Base-by-base conservation (phyloP, 2,113 vertebrate genomes). In the Python bivittatus region DNA sequence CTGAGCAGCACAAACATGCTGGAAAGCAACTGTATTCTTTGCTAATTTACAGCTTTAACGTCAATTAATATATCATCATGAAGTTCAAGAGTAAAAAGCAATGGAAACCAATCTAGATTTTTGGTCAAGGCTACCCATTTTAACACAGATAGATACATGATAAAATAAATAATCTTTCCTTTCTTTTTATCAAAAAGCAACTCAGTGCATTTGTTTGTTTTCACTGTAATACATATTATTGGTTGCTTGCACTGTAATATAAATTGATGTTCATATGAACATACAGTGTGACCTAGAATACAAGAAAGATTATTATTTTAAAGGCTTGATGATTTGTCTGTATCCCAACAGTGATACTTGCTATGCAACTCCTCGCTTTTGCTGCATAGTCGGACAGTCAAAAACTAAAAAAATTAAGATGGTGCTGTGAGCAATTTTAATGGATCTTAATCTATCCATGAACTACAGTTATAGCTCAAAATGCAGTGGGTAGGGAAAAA, bases 351-450 rank as follows among this genome's bases (percentile, higher is more conserved):
- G 68, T 87, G 86, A 29, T 72, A 90, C 92, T 96, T 96, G 57
- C 60, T 85, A 38, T 89, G 53, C 84, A 94, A 57, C 91, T 84
- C 95, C 84, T 0, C 1, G 38, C 84, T 95, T 96, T 92, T 96
- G 87, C 92, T 90, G 53, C 11, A 58, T 48, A 93, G 64, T 7
- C 3, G 94, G 86, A 23, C 25, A 95, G 92, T 88, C 57, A 88
- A 44, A 85, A 91, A 88, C 86, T 88, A 92, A 91, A 89, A 79
- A 79, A 88, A 94, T 93, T 91, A 95, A 94, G 88, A 94, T 94
- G 91, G 57, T 93, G 57, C 79, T 95, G 88, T 91, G 93, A 92
- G 84, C 0, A 0, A 91, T 92, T 94, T 93, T 95, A 94, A 91
- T 89, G 90, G 88, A 91, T 88, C 56, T 44, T 83, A 86, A 44